These are phyloP conservation scores for Peromyscus melanophrys DNA, from an alignment of 2,797 vertebrate genomes.

Conservation along the genomic window DNA sequence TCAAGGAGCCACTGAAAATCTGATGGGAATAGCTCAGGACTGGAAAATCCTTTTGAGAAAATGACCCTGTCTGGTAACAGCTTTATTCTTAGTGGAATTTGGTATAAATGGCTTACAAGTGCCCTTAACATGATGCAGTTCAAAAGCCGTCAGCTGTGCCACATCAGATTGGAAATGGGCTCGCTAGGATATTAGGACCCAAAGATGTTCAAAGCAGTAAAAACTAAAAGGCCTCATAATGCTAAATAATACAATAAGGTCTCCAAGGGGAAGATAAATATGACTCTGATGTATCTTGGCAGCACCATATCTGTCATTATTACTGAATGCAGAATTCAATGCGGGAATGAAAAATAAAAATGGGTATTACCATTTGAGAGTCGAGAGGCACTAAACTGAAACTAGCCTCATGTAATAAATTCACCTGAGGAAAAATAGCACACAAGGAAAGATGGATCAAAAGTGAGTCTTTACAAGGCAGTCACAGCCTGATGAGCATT, in stretches of 20 bases:
- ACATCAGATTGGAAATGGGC: slow-evolving; percentile 65
- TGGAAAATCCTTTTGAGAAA: slow-evolving; percentile 78
- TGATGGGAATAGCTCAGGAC: slow-evolving; percentile 75
- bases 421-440: slow-evolving; percentile 68
- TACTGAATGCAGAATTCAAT: slow-evolving; percentile 55
- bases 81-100: slow-evolving; percentile 79
- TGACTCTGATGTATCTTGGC: slow-evolving; percentile 57
- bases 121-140: slow-evolving; percentile 71
- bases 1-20: slow-evolving; percentile 73
- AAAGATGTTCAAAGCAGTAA: slow-evolving; percentile 43
- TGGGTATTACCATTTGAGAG: slow-evolving; percentile 64
- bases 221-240: slow-evolving; percentile 48
- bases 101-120: slow-evolving; percentile 75
- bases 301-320: slow-evolving; percentile 65
- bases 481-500: slow-evolving; percentile 34
- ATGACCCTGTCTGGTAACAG: slow-evolving; percentile 76
- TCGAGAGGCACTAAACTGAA: slow-evolving; percentile 53
- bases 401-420: slow-evolving; percentile 62
- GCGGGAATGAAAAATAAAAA: slow-evolving; percentile 70
- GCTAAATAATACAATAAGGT: slow-evolving; percentile 70
- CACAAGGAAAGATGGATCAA: slow-evolving; percentile 30
- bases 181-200: background rate
- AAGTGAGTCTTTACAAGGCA: slow-evolving; percentile 47
- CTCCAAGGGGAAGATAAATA: slow-evolving; percentile 67
- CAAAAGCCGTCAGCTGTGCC: slow-evolving; percentile 73